Base-by-base conservation (phyloP, 2,797 vertebrate genomes). In the Agapornis canus region DNA sequence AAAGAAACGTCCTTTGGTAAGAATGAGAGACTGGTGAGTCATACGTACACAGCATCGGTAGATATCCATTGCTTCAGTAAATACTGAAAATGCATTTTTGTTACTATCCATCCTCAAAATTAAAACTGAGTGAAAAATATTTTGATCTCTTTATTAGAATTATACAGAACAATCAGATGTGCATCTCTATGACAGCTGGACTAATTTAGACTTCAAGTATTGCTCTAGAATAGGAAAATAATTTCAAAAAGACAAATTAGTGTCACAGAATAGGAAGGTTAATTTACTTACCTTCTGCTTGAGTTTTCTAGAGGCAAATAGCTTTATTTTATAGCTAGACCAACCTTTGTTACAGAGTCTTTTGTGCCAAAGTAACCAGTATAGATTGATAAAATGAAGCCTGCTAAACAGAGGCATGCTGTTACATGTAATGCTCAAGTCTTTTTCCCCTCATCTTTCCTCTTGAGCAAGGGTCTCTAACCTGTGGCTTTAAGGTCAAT, bases 1-100 rank as follows among this genome's bases (percentile, higher is more conserved):
- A 95, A 96, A 95, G 85, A 95, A 96, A 96, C 4, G 35, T 97
- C 95, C 97, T 96, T 96, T 95, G 94, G 83, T 95, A 97, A 96
- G 90, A 96, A 92, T 75, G 84, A 95, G 77, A 95, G 83, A 95
- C 82, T 89, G 96, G 89, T 68, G 82, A 94, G 88, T 97, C 97
- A 98, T 84, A 97, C 96, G 87, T 95, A 97, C 91, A 97, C 96
- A 86, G 96, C 97, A 83, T 97, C 97, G 84, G 97, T 97, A 75
- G 96, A 97, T 95, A 97, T 97, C 97, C 97, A 97, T 79, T 97
- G 96, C 96, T 97, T 97, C 95, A 97, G 76, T 97, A 97, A 95
- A 92, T 95, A 97, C 97, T 97, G 97, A 94, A 97, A 97, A 97
- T 96, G 96, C 70, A 97, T 91, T 97, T 95, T 84, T 94, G 71